Percentiles rank a stretch among this genome's conserved stretches.
These are phyloP conservation scores for Brachyrhaphis roseni DNA, from an alignment of 2,797 vertebrate species.

Conservation along the genomic window DNA sequence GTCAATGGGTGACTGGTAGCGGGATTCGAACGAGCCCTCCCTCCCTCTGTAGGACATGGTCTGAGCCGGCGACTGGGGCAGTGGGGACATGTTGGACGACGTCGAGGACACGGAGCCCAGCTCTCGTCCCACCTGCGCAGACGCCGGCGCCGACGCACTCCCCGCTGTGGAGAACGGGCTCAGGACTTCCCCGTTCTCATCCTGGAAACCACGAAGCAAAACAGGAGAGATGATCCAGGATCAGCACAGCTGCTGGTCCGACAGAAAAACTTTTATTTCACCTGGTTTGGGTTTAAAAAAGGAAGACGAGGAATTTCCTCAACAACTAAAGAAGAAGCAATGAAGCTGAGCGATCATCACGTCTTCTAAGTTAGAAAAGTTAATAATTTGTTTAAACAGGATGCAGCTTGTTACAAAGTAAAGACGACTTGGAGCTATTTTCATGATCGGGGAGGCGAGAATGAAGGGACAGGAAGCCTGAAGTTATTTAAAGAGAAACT, in stretches of 20 bases:
- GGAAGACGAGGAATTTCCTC: neutral
- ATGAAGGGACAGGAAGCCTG: neutral
- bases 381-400: neutral
- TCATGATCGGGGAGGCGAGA: neutral
- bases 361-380: neutral
- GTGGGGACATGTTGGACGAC: slow-evolving; percentile 71
- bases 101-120: slow-evolving; percentile 65
- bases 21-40: slow-evolving; percentile 90
- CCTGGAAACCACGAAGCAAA: slow-evolving; percentile 63
- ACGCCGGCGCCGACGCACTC: slow-evolving; percentile 36
- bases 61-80: slow-evolving; percentile 80
- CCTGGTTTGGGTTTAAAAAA: neutral
- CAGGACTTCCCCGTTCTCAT: slow-evolving; percentile 91
- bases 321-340: neutral
- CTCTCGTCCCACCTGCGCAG: slow-evolving; percentile 83
- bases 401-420: neutral
- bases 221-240: neutral
- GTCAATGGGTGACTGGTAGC: slow-evolving; percentile 92
- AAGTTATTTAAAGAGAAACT: neutral
- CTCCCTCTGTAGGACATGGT: slow-evolving; percentile 83
- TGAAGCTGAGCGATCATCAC: neutral
- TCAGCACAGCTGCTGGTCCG: neutral
- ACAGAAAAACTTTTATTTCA: neutral
- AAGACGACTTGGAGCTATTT: neutral
- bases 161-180: slow-evolving; percentile 74